Percentiles rank a stretch among this genome's conserved stretches.
These are phyloP conservation scores for Tyria jacobaeae DNA, from an alignment of 2,888 invertebrate species.

Conservation along the genomic window DNA sequence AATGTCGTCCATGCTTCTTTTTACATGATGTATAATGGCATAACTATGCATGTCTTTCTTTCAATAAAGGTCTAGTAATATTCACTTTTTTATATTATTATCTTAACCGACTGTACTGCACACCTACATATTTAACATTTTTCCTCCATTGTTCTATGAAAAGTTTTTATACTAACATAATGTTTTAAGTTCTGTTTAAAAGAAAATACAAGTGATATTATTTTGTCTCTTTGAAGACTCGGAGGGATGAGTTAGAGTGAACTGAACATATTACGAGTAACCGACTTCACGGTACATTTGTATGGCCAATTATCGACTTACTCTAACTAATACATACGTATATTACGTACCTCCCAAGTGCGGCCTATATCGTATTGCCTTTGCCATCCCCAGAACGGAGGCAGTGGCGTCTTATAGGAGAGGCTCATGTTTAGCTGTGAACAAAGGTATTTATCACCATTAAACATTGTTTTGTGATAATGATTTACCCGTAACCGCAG, in stretches of 20 bases:
- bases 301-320: too few species aligned
- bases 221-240: too few species aligned
- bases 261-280: too few species aligned
- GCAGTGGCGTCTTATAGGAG: slow-evolving; percentile 12
- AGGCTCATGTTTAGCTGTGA: slow-evolving; percentile 21
- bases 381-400: slow-evolving; percentile 18
- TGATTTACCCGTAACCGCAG: not conserved
- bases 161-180: not conserved
- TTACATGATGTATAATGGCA: not conserved
- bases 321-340: not conserved
- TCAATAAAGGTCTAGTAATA: not conserved
- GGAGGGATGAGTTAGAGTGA: too few species aligned
- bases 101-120: not conserved
- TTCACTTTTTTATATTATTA: not conserved
- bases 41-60: not conserved
- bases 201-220: too few species aligned
- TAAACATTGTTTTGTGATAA: not conserved
- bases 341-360: slow-evolving; percentile 18
- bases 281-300: too few species aligned
- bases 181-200: too few species aligned
- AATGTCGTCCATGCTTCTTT: too few species aligned
- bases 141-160: not conserved
- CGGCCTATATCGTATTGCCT: slow-evolving; percentile 8
- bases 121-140: not conserved
- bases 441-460: slow-evolving; percentile 18